Percentiles rank a stretch among this genome's conserved stretches.
These are phyloP conservation scores for Antennarius striatus DNA, from an alignment of 2,113 vertebrate species.

Conservation along the genomic window DNA sequence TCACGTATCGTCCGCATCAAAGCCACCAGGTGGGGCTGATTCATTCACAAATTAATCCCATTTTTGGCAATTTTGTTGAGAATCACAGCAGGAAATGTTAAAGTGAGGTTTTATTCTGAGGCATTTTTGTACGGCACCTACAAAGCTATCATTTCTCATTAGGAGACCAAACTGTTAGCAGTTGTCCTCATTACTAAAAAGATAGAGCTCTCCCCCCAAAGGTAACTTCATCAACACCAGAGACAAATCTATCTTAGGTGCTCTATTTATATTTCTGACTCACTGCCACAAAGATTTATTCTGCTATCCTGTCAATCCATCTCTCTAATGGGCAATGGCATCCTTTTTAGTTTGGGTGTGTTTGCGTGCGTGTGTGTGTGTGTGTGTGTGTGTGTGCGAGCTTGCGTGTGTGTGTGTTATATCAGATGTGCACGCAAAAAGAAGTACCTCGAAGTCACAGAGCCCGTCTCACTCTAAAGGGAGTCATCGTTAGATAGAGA, in stretches of 20 bases:
- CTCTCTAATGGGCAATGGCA: constrained; percentile 80
- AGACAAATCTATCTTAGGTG: constrained; percentile 80
- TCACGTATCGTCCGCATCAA: constrained; percentile 51
- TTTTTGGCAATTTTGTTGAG: constrained; percentile 21
- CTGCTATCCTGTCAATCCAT: constrained; percentile 78
- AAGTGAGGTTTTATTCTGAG: constrained; percentile 42
- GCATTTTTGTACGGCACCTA: constrained; percentile 62
- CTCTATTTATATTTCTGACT: constrained; percentile 82
- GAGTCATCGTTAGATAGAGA: constrained; percentile 68
- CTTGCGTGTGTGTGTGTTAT: constrained; percentile 8
- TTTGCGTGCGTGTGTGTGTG: constrained; percentile 17
- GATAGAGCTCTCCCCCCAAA: constrained; percentile 73
- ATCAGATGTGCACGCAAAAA: constrained; percentile 20
- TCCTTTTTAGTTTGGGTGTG: constrained; percentile 69
- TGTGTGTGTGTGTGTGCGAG: constrained; percentile 26
- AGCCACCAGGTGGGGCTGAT: constrained; percentile 79
- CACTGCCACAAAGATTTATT: constrained; percentile 81
- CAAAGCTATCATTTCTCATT: constrained; percentile 76
- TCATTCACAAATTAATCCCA: constrained; percentile 54
- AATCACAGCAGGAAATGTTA: constrained; percentile 35
- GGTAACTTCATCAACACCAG: constrained; percentile 79
- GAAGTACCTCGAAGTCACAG: constrained; percentile 65
- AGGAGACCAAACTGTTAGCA: constrained; percentile 74
- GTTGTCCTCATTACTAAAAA: constrained; percentile 83
- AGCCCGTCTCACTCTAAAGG: constrained; percentile 62